Evolutionary conservation across 1,140 invertebrate species (phyloP), one percentile per base, ranked within the genome.

Genomic region (Drosophila mauritiana): DNA sequence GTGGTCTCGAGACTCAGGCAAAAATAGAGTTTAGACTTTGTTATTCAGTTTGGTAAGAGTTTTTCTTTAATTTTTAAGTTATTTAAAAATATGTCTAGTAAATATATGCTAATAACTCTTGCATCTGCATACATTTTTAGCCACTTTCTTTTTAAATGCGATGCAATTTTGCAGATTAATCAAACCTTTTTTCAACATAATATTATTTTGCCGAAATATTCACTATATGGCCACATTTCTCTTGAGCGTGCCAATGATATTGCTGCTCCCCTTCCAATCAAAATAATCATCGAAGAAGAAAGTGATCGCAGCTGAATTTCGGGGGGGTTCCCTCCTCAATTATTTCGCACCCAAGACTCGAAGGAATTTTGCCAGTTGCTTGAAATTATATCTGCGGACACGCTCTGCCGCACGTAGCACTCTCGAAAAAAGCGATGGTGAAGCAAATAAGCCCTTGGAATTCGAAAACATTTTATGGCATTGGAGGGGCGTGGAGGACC

Each of bases 341-440:
- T 37, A 65, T 20, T 68, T 68, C 7, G 46, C 64, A 64, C 46
- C n/a, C 46, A 65, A 45, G 3, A n/a, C 58, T 34, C 27, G 1
- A 51, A 36, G 58, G 37, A 27, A 68, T 64, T 63, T n/a, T 10
- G 45, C 63, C 43, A 67, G 63, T 63, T 40, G 48, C 36, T 52
- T 22, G 59, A 64, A 64, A 65, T 64, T 49, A 45, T 20, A 73
- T 64, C 17, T 67, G 68, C 68, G 68, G 55, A 86, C 81, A 68
- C 68, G 73, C 78, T 86, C 78, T 58, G 63, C 63, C 59, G 68
- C 81, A 85, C 78, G 81, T 85, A 64, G 40, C 34, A 15, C 65
- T 11, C 34, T n/a, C 40, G 6, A 61, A 64, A 43, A 36, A 46
- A 31, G 7, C 22, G 27, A 36, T 31, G 20, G 31, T 37, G 15